Evolutionary conservation across 2,797 vertebrate genomes (phyloP).

Genomic region (Triplophysa bombifrons): DNA sequence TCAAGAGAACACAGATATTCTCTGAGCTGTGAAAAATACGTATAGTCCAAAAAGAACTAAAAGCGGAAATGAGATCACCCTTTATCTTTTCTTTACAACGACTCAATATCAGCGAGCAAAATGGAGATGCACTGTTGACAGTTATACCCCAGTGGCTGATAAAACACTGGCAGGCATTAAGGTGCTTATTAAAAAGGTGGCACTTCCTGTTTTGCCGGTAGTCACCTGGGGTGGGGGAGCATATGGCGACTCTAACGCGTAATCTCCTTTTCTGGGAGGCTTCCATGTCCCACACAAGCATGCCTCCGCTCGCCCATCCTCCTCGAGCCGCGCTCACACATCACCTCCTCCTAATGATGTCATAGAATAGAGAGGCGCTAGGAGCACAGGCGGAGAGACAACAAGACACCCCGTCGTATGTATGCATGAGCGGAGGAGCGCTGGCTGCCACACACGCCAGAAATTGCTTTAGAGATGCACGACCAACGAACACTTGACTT

Average conservation of each 20-base stretch:
- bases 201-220: slow-evolving; percentile 67
- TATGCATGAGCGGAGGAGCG: slow-evolving; percentile 44
- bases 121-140: slow-evolving; percentile 49
- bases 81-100: slow-evolving; percentile 6
- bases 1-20: neutral
- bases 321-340: neutral
- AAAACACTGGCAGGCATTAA: slow-evolving; percentile 49
- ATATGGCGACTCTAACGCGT: slow-evolving; percentile 63
- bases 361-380: slow-evolving; percentile 12
- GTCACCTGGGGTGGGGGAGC: slow-evolving; percentile 64
- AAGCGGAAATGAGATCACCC: slow-evolving; percentile 3
- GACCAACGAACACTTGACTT: slow-evolving; percentile 45
- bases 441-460: slow-evolving; percentile 32
- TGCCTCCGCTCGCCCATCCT: neutral
- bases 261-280: slow-evolving; percentile 52
- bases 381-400: slow-evolving; percentile 37
- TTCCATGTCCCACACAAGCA: slow-evolving; percentile 40
- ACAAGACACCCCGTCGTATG: slow-evolving; percentile 28
- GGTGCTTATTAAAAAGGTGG: slow-evolving; percentile 69
- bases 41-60: neutral
- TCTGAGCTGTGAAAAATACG: neutral
- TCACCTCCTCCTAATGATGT: slow-evolving; percentile 38
- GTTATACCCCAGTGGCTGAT: slow-evolving; percentile 49
- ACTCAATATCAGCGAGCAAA: slow-evolving; percentile 15
- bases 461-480: slow-evolving; percentile 14